These are phyloP conservation scores for Pristionchus arcanus DNA, from an alignment of 2,888 invertebrate genomes.

Conservation along the genomic window DNA sequence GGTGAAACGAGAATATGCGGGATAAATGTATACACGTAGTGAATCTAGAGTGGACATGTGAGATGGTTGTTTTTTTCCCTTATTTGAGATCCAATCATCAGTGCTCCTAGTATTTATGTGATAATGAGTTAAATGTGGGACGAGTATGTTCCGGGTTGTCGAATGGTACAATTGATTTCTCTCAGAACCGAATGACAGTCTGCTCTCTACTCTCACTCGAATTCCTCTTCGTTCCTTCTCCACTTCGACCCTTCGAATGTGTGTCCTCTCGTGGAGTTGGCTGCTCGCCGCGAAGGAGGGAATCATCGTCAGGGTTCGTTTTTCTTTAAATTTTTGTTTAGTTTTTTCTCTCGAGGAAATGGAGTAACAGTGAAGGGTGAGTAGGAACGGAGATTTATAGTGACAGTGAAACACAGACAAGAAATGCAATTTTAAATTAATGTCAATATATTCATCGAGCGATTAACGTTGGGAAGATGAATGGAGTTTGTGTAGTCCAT, in stretches of 20 bases:
- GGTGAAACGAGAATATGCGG: neutral
- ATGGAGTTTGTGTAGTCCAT: too few relatives aligned
- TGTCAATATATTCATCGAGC: neutral
- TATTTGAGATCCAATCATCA: neutral
- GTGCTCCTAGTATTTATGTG: too few relatives aligned
- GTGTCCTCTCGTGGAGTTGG: constrained; percentile 99
- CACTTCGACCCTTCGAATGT: constrained; percentile 90
- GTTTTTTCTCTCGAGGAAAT: neutral
- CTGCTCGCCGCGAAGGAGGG: constrained; percentile 93
- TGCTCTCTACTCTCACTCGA: constrained; percentile 49
- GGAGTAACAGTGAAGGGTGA: neutral
- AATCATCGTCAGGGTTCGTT: constrained; percentile 85
- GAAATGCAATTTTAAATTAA: neutral
- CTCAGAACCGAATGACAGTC: constrained; percentile 45
- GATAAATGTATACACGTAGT: too few relatives aligned
- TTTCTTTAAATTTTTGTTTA: neutral
- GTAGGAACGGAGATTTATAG: neutral
- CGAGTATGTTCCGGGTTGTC: neutral
- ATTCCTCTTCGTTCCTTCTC: constrained; percentile 89
- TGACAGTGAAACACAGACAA: neutral
- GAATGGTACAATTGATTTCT: neutral
- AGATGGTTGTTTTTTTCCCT: neutral
- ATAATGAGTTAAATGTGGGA: neutral
- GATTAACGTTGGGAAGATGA: too few relatives aligned
- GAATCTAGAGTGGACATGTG: neutral